Base-by-base conservation (phyloP, 2,113 vertebrate genomes). In the Uria lomvia region DNA sequence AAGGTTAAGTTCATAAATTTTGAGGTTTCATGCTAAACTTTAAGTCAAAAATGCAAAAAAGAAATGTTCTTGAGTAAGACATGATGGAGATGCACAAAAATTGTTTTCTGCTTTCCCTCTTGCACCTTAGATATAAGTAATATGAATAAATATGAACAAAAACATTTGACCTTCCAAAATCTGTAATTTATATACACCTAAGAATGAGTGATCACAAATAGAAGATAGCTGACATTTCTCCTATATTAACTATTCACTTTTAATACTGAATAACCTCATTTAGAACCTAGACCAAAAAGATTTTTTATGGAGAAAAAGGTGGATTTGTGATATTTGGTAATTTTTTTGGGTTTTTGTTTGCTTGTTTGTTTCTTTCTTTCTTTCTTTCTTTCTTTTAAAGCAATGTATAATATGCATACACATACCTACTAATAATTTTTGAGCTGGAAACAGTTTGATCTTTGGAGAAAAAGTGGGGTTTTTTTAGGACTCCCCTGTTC, bases 361-460 rank as follows among this genome's bases (percentile, higher is more conserved):
- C 3, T 47, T 32, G 12, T 2, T 27, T 27, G 38, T 23, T 27
- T 30, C 6, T 2, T 27, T 59, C 3, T 4, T 9, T 6, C 7
- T n/a, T 42, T 47, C 7, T 21, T 12, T 12, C 15, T 9, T 1
- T 12, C 15, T 27, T 80, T 67, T 40, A 62, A 49, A 55, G 3
- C 2, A n/a, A 62, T 23, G 8, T 42, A 23, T 56, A 66, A 17
- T 50, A 45, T 40, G 11, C 4, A 8, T 38, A 38, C 24, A 24
- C 8, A 47, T n/a, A 20, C 5, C 2, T 53, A 20, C 9, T 65
- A n/a, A 30, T 20, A 42, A 6, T 15, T 78, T 21, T 9, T 72
- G 30, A 77, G 12, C 14, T 47, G 29, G 8, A 66, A 18, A 83
- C 4, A 62, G 4, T 43, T 62, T 79, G 15, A 49, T 29, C 4